phyloP scores from a whole-genome alignment of 2,888 invertebrate genomes.

The Yponomeuta plumbellus region DNA sequence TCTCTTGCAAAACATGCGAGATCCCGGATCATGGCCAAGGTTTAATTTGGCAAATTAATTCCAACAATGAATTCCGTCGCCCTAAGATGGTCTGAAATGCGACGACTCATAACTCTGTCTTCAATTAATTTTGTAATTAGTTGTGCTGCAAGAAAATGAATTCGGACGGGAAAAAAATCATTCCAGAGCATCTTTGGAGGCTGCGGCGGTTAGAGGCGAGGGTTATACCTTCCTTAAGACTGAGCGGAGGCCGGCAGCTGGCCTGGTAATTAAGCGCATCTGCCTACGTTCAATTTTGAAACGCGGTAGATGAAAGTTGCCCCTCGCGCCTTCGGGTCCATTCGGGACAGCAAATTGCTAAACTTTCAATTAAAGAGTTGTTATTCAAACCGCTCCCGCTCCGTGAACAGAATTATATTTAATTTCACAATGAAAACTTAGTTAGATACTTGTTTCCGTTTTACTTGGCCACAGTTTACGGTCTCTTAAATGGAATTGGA shows the following conservation, averaged over 20 bases:
- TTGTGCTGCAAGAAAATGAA: slow-evolving; percentile 39
- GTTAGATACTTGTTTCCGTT: slow-evolving; percentile 60
- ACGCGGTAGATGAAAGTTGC: slow-evolving; percentile 68
- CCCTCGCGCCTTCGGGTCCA: slow-evolving; percentile 65
- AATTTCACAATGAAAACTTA: slow-evolving; percentile 63
- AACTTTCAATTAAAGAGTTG: slow-evolving; percentile 77
- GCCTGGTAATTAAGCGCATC: slow-evolving; percentile 73
- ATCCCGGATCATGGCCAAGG: neutral
- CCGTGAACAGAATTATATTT: slow-evolving; percentile 67
- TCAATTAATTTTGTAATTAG: slow-evolving; percentile 17
- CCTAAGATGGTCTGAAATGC: neutral
- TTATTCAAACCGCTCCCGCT: slow-evolving; percentile 70
- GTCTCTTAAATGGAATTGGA: slow-evolving; percentile 43
- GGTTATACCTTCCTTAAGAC: slow-evolving; percentile 60
- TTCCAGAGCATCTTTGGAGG: slow-evolving; percentile 23
- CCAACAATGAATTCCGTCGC: neutral
- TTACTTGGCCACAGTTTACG: slow-evolving; percentile 52
- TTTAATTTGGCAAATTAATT: slow-evolving; percentile 11
- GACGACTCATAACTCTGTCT: slow-evolving; percentile 13
- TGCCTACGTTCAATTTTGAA: slow-evolving; percentile 76
- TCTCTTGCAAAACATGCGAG: neutral
- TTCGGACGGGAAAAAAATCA: slow-evolving; percentile 50
- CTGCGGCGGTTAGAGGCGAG: slow-evolving; percentile 31
- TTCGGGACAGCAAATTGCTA: slow-evolving; percentile 74
- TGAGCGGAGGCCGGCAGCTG: slow-evolving; percentile 59